Percentiles rank a stretch among this genome's conserved stretches.
phyloP scores from a whole-genome alignment of 1,140 invertebrate species.

The Belonocnema kinseyi region DNA sequence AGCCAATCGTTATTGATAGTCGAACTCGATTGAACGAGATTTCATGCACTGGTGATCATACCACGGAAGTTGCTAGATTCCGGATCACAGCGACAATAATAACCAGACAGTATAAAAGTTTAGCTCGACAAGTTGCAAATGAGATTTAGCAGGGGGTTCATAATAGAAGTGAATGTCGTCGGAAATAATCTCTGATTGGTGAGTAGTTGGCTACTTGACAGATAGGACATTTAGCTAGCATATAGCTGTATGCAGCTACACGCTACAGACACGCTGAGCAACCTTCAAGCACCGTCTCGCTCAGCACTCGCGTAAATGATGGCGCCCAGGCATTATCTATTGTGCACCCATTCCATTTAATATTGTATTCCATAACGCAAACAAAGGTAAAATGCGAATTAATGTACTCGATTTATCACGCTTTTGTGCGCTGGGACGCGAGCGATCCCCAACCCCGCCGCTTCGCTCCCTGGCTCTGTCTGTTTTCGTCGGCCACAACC shows the following conservation, averaged over 20 bases:
- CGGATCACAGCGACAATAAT: neutral
- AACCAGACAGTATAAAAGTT: neutral
- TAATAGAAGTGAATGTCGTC: neutral
- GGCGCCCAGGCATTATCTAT: constrained; percentile 74
- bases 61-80: neutral
- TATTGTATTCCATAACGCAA: constrained; percentile 75
- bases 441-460: constrained; percentile 55
- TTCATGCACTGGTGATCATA: neutral
- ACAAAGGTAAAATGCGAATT: constrained; percentile 76
- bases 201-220: too few relatives aligned
- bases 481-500: constrained; percentile 45
- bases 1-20: neutral
- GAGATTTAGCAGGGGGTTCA: neutral
- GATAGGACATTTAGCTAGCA: too few relatives aligned
- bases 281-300: constrained; percentile 58
- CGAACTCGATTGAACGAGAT: neutral
- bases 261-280: neutral
- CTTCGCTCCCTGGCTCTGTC: constrained; percentile 49
- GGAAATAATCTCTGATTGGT: too few relatives aligned
- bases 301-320: constrained; percentile 71
- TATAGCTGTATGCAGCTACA: too few relatives aligned
- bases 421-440: constrained; percentile 71
- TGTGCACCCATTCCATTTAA: constrained; percentile 75
- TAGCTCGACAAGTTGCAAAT: neutral
- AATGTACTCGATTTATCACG: constrained; percentile 76